Evolutionary conservation across 2,113 vertebrate genomes (phyloP), one percentile per base, ranked within the genome.

Genomic region (Hypocryptadius cinnamomeus): DNA sequence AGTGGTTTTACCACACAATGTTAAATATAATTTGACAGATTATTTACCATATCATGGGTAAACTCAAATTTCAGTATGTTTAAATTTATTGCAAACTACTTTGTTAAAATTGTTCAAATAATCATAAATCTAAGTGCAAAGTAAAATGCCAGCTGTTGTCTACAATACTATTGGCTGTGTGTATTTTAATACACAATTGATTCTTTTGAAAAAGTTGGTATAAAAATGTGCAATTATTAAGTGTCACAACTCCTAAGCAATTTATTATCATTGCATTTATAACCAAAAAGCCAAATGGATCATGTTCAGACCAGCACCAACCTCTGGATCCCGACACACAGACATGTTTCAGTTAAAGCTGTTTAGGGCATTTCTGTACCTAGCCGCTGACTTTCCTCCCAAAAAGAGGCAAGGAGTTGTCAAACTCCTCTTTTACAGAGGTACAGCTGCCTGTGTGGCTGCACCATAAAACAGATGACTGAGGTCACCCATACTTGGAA

Each of bases 261-360:
- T 10, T 83, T 77, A 79, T 17, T 51, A 35, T 18, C 66, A 82
- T 23, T 13, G 28, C 60, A 69, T 25, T 92, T 92, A 53, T 79
- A 86, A 80, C 6, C 5, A 4, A 79, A 27, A 16, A 78, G 54
- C 42, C 11, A 73, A 61, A 56, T 0, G 0, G 24, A 77, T 79
- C 54, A 45, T 3, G 8, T 24, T 44, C 39, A 80, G 30, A 78
- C 20, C 60, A 22, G 11, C 13, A 73, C 2, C 22, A 51, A 3
- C 7, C 40, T 40, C 47, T 74, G 42, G 63, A 51, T 30, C 8
- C 45, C 0, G 0, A n/a, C 17, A 35, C n/a, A 83, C 3, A 4
- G 13, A 74, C 20, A 6, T 1, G 3, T 11, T 23, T 84, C 47
- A 48, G 27, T 27, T 71, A 65, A 57, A 86, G 28, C 20, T 48